Evolutionary conservation across 2,113 vertebrate genomes (phyloP).

Genomic region (Lycaon pictus): DNA sequence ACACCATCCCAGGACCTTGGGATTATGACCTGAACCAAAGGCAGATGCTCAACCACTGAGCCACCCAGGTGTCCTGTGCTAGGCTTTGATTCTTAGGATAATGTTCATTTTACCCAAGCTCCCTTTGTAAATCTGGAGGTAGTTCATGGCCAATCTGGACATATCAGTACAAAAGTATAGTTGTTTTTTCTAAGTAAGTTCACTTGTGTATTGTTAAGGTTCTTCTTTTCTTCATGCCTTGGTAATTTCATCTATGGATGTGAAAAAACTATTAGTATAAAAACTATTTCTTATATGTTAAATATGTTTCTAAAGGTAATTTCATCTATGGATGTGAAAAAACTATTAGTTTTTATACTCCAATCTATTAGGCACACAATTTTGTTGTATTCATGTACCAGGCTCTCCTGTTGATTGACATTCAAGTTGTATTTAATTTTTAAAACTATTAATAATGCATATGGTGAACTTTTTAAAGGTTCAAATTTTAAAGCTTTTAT

Average conservation of each 20-base stretch:
- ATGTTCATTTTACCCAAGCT: constrained; percentile 1
- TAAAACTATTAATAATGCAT: neutral
- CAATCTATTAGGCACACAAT: neutral
- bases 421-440: constrained; percentile 50
- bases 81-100: constrained; percentile 1
- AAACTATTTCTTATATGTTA: too few species aligned
- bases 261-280: neutral
- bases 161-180: neutral
- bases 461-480: constrained; percentile 1
- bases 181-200: constrained; percentile 5
- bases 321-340: constrained; percentile 5
- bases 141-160: neutral
- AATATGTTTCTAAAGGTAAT: neutral
- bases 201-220: neutral
- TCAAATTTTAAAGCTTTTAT: constrained; percentile 26
- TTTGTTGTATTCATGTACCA: neutral
- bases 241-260: constrained; percentile 1
- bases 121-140: constrained; percentile 36
- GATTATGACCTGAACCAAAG: too few species aligned
- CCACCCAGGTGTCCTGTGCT: too few species aligned
- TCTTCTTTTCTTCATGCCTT: constrained; percentile 15
- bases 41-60: too few species aligned
- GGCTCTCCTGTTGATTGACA: neutral
- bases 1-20: too few species aligned
- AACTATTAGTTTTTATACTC: neutral